Percentiles rank a stretch among this genome's conserved stretches.
phyloP scores from a whole-genome alignment of 2,113 vertebrate species.

The Antechinus stuartii region DNA sequence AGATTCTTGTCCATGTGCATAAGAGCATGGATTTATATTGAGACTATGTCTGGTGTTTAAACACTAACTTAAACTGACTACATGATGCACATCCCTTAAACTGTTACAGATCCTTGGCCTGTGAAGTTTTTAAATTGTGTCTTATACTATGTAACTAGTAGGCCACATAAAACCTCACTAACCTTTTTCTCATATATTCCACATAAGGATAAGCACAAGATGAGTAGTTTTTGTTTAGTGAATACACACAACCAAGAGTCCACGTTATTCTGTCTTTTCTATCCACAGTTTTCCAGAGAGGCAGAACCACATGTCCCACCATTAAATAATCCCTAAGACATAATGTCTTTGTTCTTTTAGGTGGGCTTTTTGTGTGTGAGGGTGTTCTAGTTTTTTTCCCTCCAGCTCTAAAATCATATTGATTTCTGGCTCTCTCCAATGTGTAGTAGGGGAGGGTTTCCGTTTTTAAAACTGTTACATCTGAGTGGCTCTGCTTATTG shows the following conservation, averaged over 20 bases:
- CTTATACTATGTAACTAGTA: background rate
- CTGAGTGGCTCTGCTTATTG: background rate
- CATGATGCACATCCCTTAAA: too few species aligned
- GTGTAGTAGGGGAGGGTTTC: background rate
- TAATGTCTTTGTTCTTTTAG: background rate
- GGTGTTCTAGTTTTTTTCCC: background rate
- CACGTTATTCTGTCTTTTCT: background rate
- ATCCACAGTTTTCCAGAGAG: background rate
- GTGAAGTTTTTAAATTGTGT: background rate
- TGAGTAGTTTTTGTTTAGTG: background rate
- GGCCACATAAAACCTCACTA: background rate
- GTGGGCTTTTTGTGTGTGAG: background rate
- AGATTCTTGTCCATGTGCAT: fast-evolving
- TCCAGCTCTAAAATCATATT: background rate
- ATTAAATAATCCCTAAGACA: background rate
- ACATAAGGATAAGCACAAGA: background rate
- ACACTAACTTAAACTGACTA: background rate
- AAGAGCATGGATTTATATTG: background rate
- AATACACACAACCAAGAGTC: background rate
- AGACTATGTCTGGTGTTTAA: too few species aligned
- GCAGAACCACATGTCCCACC: too few species aligned
- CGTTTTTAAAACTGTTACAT: background rate
- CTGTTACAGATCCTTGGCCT: background rate
- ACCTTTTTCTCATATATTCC: background rate
- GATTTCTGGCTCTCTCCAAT: background rate